phyloP scores from a whole-genome alignment of 2,113 vertebrate genomes.

The Ictidomys tridecemlineatus region DNA sequence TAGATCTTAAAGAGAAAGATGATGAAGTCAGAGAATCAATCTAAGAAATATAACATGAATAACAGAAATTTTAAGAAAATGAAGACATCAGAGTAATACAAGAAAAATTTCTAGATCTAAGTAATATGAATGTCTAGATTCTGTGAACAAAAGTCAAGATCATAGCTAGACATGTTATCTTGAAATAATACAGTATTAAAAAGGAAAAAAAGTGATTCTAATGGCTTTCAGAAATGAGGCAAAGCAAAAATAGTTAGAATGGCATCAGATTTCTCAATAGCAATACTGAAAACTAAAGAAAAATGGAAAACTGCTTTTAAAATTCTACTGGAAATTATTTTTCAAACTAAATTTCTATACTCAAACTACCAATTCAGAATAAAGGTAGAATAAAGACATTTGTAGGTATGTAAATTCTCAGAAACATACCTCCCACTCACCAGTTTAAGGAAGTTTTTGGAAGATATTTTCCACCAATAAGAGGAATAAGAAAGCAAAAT shows the following conservation, averaged over 20 bases:
- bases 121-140: slow-evolving; percentile 17
- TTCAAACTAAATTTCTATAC: not conserved
- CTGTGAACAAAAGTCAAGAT: slow-evolving; percentile 19
- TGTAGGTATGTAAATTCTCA: not conserved
- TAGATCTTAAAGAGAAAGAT: not conserved
- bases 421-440: not conserved
- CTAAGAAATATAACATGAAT: slow-evolving; percentile 20
- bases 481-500: not conserved
- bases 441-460: slow-evolving; percentile 1
- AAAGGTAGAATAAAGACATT: not conserved
- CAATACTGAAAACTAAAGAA: not conserved
- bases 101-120: slow-evolving; percentile 48
- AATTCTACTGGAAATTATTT: slow-evolving; percentile 10
- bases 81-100: slow-evolving; percentile 33
- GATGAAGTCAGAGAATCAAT: not conserved
- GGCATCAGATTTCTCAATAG: not conserved
- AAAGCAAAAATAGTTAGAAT: not conserved
- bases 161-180: not conserved
- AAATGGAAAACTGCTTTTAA: not conserved
- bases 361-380: not conserved
- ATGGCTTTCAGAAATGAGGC: not conserved
- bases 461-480: slow-evolving; percentile 4
- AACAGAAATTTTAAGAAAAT: slow-evolving; percentile 13
- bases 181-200: not conserved
- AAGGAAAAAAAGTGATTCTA: not conserved